Evolutionary conservation across 2,797 vertebrate genomes (phyloP).

Genomic region (Botia kubotai): DNA sequence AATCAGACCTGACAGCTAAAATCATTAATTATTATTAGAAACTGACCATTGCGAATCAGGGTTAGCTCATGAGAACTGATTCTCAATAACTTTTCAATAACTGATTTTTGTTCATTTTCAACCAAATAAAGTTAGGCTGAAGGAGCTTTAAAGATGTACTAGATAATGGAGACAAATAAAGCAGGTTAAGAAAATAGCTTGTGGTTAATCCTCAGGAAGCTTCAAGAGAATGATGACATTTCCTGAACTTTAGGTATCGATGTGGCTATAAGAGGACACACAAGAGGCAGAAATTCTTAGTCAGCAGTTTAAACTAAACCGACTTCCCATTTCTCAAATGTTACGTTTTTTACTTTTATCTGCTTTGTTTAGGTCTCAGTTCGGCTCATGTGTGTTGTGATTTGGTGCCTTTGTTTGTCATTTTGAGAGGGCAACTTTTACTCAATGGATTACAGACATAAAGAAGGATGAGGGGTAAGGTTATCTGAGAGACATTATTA

Average conservation of each 20-base stretch:
- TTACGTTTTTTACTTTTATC: constrained; percentile 31
- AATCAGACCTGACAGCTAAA: too few species aligned
- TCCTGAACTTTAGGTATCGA: constrained; percentile 61
- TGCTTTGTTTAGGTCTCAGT: constrained; percentile 10
- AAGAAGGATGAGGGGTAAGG: constrained; percentile 46
- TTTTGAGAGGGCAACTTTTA: neutral
- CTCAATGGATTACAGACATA: constrained; percentile 10
- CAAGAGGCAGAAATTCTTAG: constrained; percentile 50
- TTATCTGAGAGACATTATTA: neutral
- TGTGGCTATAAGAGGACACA: constrained; percentile 52
- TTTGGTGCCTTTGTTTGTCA: constrained; percentile 10
- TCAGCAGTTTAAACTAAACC: constrained; percentile 55
- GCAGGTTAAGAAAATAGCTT: constrained; percentile 63
- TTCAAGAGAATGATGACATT: constrained; percentile 64
- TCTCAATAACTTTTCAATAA: too few species aligned
- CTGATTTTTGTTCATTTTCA: too few species aligned
- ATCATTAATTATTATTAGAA: too few species aligned
- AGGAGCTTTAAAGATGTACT: neutral
- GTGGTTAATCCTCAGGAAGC: constrained; percentile 64
- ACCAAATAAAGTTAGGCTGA: too few species aligned
- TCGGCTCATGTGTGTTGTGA: constrained; percentile 11
- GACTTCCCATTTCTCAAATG: constrained; percentile 53
- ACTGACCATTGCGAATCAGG: too few species aligned
- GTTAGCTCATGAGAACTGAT: too few species aligned
- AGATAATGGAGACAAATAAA: constrained; percentile 43